Base-by-base conservation (phyloP, 2,113 vertebrate genomes). In the Blennius ocellaris region DNA sequence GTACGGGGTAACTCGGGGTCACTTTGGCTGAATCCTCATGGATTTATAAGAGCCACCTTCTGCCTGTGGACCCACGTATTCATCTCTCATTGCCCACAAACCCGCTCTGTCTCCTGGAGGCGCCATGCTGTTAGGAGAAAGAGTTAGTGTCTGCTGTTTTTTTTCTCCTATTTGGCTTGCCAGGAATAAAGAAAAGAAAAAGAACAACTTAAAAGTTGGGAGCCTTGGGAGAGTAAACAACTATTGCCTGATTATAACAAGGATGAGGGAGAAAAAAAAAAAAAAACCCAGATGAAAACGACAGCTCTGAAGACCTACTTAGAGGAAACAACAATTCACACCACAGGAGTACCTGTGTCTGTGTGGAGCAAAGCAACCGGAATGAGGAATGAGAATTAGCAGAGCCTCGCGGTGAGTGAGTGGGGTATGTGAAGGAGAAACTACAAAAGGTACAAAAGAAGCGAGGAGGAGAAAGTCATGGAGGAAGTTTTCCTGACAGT, bases 31-130 rank as follows among this genome's bases (percentile, higher is more conserved):
- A 78, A 73, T 74, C 60, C 3, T 11, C 55, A 60, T 62, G 78
- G 69, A 91, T 85, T 90, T 92, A 84, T 83, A 81, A 8, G 52
- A 75, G 30, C 73, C 72, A 55, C 69, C 67, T 90, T 81, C 83
- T 40, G 56, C 73, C 45, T n/a, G 80, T 44, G 54, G 80, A 73
- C 54, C 68, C 15, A 62, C 61, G 53, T 74, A 89, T 91, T 82
- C 84, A 91, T 92, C 89, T 83, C 73, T 70, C 50, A 11, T 60
- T 58, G 61, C 67, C 77, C 80, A 51, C 62, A 62, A 59, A 51
- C 51, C 54, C 3, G 7, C 63, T 81, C 65, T 39, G 74, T 79
- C 64, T 88, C 63, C 73, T 16, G 11, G 43, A 66, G 78, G 81
- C 80, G 80, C 61, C 60, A 30, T 37, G 67, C 89, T 87, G 86